Conservation (phyloP, 2,113 vertebrate genomes). For the Psettodes erumei region DNA sequence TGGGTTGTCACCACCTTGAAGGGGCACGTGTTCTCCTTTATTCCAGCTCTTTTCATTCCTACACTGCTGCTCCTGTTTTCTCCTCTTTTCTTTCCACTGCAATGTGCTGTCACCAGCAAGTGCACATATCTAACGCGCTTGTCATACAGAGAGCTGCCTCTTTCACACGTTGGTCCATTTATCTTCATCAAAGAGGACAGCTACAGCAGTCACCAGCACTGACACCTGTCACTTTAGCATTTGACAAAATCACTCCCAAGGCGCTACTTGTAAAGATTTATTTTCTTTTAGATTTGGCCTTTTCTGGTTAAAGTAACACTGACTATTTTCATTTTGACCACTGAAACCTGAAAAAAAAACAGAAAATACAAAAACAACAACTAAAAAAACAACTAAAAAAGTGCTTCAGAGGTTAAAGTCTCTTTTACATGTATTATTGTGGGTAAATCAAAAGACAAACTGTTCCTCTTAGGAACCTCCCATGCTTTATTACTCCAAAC, state of each 20-base stretch:
- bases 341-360: neutral
- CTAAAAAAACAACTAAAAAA: neutral
- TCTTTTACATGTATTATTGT: neutral
- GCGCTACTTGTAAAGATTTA: neutral
- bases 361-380: neutral
- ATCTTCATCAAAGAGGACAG: constrained; percentile 54
- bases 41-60: constrained; percentile 30
- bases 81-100: constrained; percentile 14
- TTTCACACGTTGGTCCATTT: constrained; percentile 40
- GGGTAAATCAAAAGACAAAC: neutral
- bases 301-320: neutral
- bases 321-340: neutral
- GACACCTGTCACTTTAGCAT: constrained; percentile 32
- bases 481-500: too few species aligned
- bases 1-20: constrained; percentile 22
- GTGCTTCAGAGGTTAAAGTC: too few species aligned
- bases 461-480: neutral
- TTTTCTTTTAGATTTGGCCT: neutral
- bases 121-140: constrained; percentile 27
- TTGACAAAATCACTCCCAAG: neutral
- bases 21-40: neutral
- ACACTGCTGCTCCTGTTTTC: constrained; percentile 6
- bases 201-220: neutral
- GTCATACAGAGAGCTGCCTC: constrained; percentile 24
- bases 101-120: constrained; percentile 39